Base-by-base conservation (phyloP, 1,140 invertebrate species). In the Agrilus planipennis region DNA sequence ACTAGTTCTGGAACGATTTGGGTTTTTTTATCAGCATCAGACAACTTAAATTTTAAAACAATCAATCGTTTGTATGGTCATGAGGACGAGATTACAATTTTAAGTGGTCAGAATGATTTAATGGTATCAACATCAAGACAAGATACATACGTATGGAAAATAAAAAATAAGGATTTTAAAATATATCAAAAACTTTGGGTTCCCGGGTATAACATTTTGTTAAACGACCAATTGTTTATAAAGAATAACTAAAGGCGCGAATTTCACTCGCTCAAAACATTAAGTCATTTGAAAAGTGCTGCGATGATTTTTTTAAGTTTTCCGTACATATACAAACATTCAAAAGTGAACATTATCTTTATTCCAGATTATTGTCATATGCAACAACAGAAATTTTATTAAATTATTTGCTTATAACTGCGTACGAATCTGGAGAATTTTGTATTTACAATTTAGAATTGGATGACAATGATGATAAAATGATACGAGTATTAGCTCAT, bases 1-100 rank as follows among this genome's bases (percentile, higher is more conserved):
- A 46, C 43, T 20, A 40, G 42, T 38, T n/a, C 46, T 12, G 47
- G 48, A 4, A 50, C 48, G n/a, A 34, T 50, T 16, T 50, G 42
- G 42, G 36, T 47, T 31, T 47, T 50, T 29, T 10, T 22, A 14
- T 19, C 17, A 10, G 41, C 44, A n/a, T 14, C 35, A 28, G 36
- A 18, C 27, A 45, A 43, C 20, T 22, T 36, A 15, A 36, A 47
- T 14, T 50, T 50, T 22, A 28, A 19, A 1, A 32, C 34, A 21
- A 21, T 44, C 1, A 41, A 46, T 18, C 34, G 42, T 3, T 40
- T 50, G 17, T 45, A 45, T 16, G 49, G 42, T 0, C 49, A 50
- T 23, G 49, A 50, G 18, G 49, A 50, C 12, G 48, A 41, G 5
- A 38, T 50, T 5, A 22, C 38, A 4, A 14, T 38, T n/a, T 30